phyloP scores from a whole-genome alignment of 2,113 vertebrate genomes.

The Epinephelus fuscoguttatus region DNA sequence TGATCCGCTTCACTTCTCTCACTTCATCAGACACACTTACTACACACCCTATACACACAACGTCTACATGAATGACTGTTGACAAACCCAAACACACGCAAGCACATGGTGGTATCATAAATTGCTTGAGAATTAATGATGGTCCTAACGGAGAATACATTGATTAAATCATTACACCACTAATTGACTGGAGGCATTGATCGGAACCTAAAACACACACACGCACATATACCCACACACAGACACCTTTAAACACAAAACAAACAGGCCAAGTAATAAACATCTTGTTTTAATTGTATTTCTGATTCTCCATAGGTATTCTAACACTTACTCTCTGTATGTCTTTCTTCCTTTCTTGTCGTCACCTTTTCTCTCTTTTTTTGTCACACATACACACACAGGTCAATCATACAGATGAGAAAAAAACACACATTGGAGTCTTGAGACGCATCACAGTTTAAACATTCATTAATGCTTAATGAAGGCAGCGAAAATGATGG shows the following conservation, averaged over 20 bases:
- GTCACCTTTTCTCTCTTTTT: neutral
- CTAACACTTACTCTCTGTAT: neutral
- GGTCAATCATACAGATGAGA: slow-evolving; percentile 25
- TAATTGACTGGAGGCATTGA: slow-evolving; percentile 70
- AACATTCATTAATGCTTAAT: slow-evolving; percentile 75
- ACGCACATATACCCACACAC: slow-evolving; percentile 10
- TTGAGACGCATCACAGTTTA: slow-evolving; percentile 55
- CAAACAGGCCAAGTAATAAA: neutral
- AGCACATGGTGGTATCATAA: slow-evolving; percentile 31
- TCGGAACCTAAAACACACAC: slow-evolving; percentile 22
- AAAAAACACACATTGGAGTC: slow-evolving; percentile 28
- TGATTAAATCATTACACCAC: slow-evolving; percentile 70
- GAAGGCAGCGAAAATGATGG: slow-evolving; percentile 68
- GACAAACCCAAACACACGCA: neutral
- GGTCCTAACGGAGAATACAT: slow-evolving; percentile 39
- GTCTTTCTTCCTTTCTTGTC: neutral
- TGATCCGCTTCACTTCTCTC: slow-evolving; percentile 19
- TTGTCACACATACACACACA: neutral
- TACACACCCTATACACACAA: neutral
- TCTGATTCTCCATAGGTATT: neutral
- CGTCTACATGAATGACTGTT: neutral
- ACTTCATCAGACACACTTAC: slow-evolving; percentile 30
- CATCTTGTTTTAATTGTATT: neutral
- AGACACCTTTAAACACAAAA: slow-evolving; percentile 11
- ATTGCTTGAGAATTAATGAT: slow-evolving; percentile 41